These are phyloP conservation scores for Actenoides hombroni DNA, from an alignment of 2,113 vertebrate genomes.

Conservation along the genomic window DNA sequence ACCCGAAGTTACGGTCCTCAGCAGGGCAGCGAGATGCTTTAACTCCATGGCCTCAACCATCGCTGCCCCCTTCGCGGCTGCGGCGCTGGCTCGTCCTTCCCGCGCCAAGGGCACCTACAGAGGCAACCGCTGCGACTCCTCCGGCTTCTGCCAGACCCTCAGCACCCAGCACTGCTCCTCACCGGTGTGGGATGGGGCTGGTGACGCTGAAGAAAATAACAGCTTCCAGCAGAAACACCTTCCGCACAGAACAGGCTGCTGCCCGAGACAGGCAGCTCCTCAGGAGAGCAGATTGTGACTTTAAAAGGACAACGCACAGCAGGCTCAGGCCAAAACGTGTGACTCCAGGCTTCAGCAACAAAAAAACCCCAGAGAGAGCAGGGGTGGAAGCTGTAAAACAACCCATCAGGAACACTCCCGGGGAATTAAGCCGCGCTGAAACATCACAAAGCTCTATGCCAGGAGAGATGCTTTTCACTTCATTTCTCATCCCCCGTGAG, in stretches of 20 bases:
- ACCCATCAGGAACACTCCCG: neutral
- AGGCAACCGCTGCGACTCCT: neutral
- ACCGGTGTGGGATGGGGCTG: neutral
- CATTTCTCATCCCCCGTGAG: neutral
- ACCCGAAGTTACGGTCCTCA: neutral
- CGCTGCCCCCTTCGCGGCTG: rapidly evolving
- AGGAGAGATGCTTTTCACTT: neutral
- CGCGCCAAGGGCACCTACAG: neutral
- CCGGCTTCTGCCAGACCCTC: neutral
- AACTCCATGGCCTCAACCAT: neutral
- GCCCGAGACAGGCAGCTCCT: neutral
- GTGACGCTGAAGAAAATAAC: neutral
- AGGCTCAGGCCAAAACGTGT: neutral
- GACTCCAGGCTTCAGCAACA: neutral
- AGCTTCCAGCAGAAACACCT: neutral
- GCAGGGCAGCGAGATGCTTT: neutral
- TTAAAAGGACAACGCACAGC: neutral
- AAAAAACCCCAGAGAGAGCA: neutral
- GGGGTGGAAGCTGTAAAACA: neutral
- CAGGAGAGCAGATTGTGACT: neutral
- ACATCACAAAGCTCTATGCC: neutral
- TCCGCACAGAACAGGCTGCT: neutral
- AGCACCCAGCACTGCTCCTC: neutral
- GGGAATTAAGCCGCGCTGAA: neutral
- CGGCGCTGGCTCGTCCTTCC: neutral